Percentiles rank a stretch among this genome's conserved stretches.
Evolutionary conservation across 2,113 vertebrate genomes (phyloP).

Genomic region (Petromus typicus): DNA sequence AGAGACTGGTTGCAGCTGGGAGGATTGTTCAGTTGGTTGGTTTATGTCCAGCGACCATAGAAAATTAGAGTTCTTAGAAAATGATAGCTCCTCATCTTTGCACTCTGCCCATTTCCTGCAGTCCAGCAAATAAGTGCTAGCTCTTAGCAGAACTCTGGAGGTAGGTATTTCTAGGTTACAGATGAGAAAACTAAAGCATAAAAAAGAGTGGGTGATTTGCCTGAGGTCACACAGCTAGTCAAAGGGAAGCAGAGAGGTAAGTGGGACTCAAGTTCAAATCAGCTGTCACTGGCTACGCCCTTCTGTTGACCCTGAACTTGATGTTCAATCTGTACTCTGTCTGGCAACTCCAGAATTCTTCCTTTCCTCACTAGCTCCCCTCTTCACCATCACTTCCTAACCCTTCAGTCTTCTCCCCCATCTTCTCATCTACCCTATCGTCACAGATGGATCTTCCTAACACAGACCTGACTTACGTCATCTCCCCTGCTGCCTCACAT

Average conservation of each 20-base stretch:
- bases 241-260: neutral
- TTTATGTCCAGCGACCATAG: neutral
- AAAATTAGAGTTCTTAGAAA: too few relatives aligned
- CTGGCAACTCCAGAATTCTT: neutral
- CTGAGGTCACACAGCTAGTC: slow-evolving; percentile 72
- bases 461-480: neutral
- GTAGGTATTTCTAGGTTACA: neutral
- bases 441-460: neutral
- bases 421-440: neutral
- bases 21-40: neutral
- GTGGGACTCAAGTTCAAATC: accelerated
- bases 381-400: neutral
- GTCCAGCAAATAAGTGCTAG: neutral
- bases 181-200: slow-evolving; percentile 34
- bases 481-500: neutral
- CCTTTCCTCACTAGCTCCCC: neutral
- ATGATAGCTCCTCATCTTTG: neutral
- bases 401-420: neutral
- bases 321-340: neutral
- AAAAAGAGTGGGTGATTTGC: slow-evolving; percentile 25
- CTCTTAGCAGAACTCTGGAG: neutral
- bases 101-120: neutral
- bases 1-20: too few relatives aligned
- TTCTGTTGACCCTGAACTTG: neutral
- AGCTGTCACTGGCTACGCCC: neutral